A percentile compares a stretch with the other conserved stretches of the same genome.
Evolutionary conservation across 2,888 invertebrate species (phyloP).

Genomic region (Prenolepis imparis): DNA sequence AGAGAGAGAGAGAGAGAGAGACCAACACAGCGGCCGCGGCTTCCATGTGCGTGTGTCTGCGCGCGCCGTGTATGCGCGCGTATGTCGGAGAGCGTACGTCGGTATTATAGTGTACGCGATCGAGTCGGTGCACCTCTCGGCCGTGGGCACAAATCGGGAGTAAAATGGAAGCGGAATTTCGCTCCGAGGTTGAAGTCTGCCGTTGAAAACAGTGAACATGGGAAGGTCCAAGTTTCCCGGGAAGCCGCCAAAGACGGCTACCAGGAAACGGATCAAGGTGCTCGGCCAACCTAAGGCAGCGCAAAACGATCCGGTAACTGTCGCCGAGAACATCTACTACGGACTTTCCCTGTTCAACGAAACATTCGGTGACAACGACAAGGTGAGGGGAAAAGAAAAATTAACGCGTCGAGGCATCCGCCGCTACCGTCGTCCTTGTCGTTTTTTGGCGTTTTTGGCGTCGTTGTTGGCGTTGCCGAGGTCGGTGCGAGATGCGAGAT

Average conservation of each 20-base stretch:
- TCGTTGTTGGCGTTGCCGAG: not conserved
- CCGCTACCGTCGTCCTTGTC: not conserved
- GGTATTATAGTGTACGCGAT: slow-evolving; percentile 70
- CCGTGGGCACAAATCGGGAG: slow-evolving; percentile 75
- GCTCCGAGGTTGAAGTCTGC: slow-evolving; percentile 86
- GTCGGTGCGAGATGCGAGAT: slow-evolving; percentile 14
- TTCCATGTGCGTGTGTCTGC: slow-evolving; percentile 68
- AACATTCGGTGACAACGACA: slow-evolving; percentile 84
- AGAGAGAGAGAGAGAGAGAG: slow-evolving; percentile 44
- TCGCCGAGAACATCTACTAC: slow-evolving; percentile 86
- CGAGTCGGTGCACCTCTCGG: slow-evolving; percentile 76
- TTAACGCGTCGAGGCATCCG: slow-evolving; percentile 11
- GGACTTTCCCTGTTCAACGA: slow-evolving; percentile 86
- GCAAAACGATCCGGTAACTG: slow-evolving; percentile 87
- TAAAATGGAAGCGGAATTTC: slow-evolving; percentile 83
- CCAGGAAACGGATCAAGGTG: slow-evolving; percentile 94
- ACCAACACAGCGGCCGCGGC: slow-evolving; percentile 70
- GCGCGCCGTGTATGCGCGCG: not conserved
- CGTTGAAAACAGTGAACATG: slow-evolving; percentile 90
- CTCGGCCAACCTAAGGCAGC: slow-evolving; percentile 88
- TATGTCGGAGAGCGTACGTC: slow-evolving; percentile 73
- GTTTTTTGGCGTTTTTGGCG: not conserved
- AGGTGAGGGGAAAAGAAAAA: slow-evolving; percentile 78
- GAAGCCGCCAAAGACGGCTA: slow-evolving; percentile 95
- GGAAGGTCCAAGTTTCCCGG: slow-evolving; percentile 95